phyloP scores from a whole-genome alignment of 2,797 vertebrate species.

The Siniperca obscura region DNA sequence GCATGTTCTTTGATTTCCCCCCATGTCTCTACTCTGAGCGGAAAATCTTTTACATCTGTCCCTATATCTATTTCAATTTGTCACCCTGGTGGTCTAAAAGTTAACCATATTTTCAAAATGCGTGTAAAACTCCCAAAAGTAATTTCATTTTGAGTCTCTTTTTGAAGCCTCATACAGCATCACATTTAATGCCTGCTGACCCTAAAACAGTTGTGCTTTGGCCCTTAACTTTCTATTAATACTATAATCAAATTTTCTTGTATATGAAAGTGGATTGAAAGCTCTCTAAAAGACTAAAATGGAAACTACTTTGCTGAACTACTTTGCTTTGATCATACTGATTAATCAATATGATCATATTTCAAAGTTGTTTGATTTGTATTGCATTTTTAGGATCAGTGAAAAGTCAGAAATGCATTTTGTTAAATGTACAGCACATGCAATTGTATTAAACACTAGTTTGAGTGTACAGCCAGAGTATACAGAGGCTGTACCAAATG shows the following conservation, averaged over 20 bases:
- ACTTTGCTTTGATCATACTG: neutral
- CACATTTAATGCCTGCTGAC: neutral
- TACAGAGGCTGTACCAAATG: neutral
- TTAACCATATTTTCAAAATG: neutral
- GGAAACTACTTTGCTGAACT: neutral
- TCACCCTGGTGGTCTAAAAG: slow-evolving; percentile 8
- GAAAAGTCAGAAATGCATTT: neutral
- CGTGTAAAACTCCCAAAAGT: neutral
- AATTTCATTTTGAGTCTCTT: neutral
- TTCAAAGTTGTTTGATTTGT: neutral
- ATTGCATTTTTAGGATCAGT: neutral
- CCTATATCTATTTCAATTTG: slow-evolving; percentile 1
- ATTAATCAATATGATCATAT: neutral
- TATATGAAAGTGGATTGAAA: neutral
- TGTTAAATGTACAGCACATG: no score
- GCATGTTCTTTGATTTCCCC: neutral
- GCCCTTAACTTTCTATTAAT: neutral
- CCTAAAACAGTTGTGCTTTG: neutral
- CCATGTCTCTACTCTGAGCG: neutral
- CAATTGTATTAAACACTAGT: no score
- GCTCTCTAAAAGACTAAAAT: neutral
- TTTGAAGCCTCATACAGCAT: neutral
- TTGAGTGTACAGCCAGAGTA: no score
- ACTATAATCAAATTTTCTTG: neutral
- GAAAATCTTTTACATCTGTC: slow-evolving; percentile 27